phyloP scores from a whole-genome alignment of 2,113 vertebrate species.

The Cyanoderma ruficeps region DNA sequence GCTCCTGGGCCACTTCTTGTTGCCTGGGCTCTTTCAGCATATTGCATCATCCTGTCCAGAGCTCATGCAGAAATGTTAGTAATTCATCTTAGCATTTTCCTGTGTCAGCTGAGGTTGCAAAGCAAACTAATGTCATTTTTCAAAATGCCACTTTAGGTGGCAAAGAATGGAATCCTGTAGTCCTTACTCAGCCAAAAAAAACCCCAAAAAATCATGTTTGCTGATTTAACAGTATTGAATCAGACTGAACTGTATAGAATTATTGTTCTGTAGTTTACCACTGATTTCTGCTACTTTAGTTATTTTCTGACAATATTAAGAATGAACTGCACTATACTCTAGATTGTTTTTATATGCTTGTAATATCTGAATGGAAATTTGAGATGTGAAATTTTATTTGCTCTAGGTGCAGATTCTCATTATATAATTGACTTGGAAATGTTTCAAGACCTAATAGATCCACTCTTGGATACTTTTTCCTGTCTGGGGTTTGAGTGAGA shows the following conservation, averaged over 20 bases:
- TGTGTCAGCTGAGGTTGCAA: slow-evolving; percentile 10
- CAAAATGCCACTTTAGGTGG: slow-evolving; percentile 48
- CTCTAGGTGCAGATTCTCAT: background rate
- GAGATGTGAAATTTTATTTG: background rate
- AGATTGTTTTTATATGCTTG: background rate
- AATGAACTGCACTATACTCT: background rate
- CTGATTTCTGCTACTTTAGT: background rate
- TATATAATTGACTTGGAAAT: background rate
- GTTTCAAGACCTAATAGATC: background rate
- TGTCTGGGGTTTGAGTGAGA: background rate
- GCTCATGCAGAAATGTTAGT: slow-evolving; percentile 45
- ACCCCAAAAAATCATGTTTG: background rate
- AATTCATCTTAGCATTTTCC: slow-evolving; percentile 44
- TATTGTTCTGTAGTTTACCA: background rate
- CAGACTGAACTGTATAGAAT: background rate
- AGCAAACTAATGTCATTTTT: slow-evolving; percentile 43
- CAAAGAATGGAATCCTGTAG: slow-evolving; percentile 7
- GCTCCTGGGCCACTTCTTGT: background rate
- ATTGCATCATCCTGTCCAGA: slow-evolving; percentile 28
- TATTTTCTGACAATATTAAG: background rate
- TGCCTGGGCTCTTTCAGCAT: background rate
- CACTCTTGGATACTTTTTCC: background rate
- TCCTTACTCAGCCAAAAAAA: background rate
- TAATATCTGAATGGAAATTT: background rate
- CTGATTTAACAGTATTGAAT: background rate